Evolutionary conservation across 1,140 invertebrate genomes (phyloP), one percentile per base, ranked within the genome.

Genomic region (Lasaia peninsularis): DNA sequence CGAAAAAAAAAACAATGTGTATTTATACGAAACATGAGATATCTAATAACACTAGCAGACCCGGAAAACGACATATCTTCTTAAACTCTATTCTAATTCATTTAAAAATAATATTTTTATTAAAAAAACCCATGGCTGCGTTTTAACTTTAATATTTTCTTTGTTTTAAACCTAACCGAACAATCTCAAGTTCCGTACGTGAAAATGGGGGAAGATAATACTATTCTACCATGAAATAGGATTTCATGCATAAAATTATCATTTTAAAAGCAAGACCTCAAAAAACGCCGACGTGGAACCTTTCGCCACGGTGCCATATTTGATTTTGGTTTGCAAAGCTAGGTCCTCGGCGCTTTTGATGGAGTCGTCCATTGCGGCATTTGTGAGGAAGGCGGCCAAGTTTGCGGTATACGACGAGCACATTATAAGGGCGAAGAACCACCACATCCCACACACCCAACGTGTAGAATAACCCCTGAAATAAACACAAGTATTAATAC

Each of bases 351-450:
- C 95, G 49, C 91, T 93, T 65, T 94, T 92, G 5, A 99, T 97
- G 0, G 95, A 94, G 21, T 93, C 92, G 14, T 96, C 94, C 92
- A 98, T 94, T 48, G 95, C 92, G 21, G 95, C 95, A 40, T 94
- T 94, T 0, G 98, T 98, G 0, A 99, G 85, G 79, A 98, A 99
- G 9, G 98, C 97, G 14, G 98, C 97, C 53, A 98, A 89, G 82
- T 98, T 98, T 5, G 97, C 97, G 0, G 97, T 99, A 72, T 99
- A 99, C 0, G 96, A 98, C 0, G 96, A 96, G 20, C 96, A 96
- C 91, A 99, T 97, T 61, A 98, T 98, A 0, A 98, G 90, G 0
- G 95, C 95, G 71, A 98, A 98, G 69, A 98, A 97, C 96, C 96
- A 98, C 97, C 97, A 98, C 80, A 96, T 96, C 0, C 94, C 94